Evolutionary conservation across 2,888 invertebrate species (phyloP).

Genomic region (Tortrix viridana): DNA sequence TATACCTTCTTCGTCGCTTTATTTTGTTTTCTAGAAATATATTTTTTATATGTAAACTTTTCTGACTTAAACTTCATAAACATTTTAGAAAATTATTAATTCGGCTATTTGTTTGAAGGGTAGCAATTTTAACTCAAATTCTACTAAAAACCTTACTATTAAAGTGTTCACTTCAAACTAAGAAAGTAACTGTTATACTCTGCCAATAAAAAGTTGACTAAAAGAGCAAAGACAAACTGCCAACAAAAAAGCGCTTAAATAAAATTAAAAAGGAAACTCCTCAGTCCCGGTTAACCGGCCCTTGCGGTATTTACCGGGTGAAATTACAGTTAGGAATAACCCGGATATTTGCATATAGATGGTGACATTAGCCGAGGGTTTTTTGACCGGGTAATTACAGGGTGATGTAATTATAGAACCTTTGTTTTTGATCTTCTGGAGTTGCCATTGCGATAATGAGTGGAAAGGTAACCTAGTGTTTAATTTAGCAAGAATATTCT

Average conservation of each 20-base stretch:
- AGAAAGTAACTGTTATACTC: slow-evolving; percentile 4
- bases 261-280: slow-evolving; percentile 29
- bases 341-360: slow-evolving; percentile 80
- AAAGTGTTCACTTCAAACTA: background rate
- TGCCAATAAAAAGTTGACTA: slow-evolving; percentile 5
- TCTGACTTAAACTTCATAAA: too few species aligned
- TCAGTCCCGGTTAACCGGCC: slow-evolving; percentile 43
- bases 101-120: too few species aligned
- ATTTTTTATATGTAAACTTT: too few species aligned
- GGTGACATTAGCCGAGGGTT: slow-evolving; percentile 74
- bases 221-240: slow-evolving; percentile 7
- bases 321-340: slow-evolving; percentile 78
- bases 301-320: slow-evolving; percentile 76
- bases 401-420: slow-evolving; percentile 34
- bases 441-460: slow-evolving; percentile 22
- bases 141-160: background rate
- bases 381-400: slow-evolving; percentile 37
- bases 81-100: too few species aligned
- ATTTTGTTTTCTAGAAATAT: too few species aligned
- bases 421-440: slow-evolving; percentile 28
- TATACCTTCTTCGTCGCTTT: too few species aligned
- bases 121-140: background rate
- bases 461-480: background rate
- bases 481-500: background rate
- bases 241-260: slow-evolving; percentile 30